Evolutionary conservation across 2,113 vertebrate genomes (phyloP).

Genomic region (Pteropus alecto): DNA sequence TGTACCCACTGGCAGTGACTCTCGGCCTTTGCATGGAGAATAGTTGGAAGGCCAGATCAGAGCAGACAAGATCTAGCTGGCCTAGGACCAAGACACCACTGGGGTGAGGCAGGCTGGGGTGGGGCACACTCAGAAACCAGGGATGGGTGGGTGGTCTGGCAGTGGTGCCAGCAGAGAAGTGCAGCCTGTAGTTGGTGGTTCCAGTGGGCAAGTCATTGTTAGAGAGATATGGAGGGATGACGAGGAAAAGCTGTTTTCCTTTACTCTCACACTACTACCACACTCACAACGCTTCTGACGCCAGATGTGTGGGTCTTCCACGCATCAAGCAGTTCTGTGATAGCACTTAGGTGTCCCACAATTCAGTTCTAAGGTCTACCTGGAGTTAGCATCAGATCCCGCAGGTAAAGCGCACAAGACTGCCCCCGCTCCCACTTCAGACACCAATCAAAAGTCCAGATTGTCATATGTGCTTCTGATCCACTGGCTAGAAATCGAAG

Average conservation of each 20-base stretch:
- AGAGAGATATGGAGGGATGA: not conserved
- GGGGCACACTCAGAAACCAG: not conserved
- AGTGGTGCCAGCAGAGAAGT: not conserved
- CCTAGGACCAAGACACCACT: not conserved
- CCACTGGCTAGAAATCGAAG: not conserved
- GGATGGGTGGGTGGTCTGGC: not conserved
- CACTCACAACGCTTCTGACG: not conserved
- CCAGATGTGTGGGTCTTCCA: not conserved
- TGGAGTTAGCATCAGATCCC: not conserved
- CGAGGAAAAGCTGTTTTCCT: not conserved
- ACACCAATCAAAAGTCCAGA: not conserved
- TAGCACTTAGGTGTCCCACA: not conserved
- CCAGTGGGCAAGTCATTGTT: not conserved
- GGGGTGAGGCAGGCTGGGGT: not conserved
- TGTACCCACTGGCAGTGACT: not conserved
- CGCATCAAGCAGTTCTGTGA: not conserved
- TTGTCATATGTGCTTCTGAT: not conserved
- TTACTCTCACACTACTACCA: not conserved
- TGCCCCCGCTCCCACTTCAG: not conserved
- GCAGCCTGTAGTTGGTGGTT: not conserved
- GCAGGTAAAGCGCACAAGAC: not conserved
- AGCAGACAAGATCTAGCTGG: not conserved
- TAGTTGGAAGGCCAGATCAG: not conserved
- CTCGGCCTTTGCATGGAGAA: not conserved
- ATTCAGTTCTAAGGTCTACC: not conserved